Evolutionary conservation across 1,140 invertebrate genomes (phyloP), one percentile per base, ranked within the genome.

Genomic region (Meteorus sp.): DNA sequence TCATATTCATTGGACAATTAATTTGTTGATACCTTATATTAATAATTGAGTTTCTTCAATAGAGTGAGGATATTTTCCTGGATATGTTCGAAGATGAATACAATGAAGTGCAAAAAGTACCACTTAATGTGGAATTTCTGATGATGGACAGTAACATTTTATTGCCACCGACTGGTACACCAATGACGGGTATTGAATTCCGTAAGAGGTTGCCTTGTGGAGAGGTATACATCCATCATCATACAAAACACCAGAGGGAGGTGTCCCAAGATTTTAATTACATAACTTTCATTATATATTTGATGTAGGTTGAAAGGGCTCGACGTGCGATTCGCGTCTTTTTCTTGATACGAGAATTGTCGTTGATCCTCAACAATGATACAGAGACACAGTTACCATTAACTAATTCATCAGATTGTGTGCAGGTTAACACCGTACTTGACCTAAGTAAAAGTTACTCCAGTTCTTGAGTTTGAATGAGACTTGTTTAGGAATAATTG

Each of bases 31-130:
- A 47, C 2, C 27, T 3, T 11, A 13, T 19, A 47, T 29, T 35
- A 29, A 54, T 56, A 8, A 44, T 63, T 56, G 50, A 37, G 63
- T 56, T 54, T 51, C 48, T 70, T 77, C 50, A 11, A 1, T 71
- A 89, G 86, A 95, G 92, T 71, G 96, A 99, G 83, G 96, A 99
- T 71, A 95, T 99, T 63, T 99, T 99, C 81, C 80, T 99, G 25
- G 97, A 99, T 74, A 94, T 99, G 86, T 99, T 99, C 80, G 97
- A 99, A 81, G 95, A 98, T 77, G 97, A 99, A 84, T 90, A 89
- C 78, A 92, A 90, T 72, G 93, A 97, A 77, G 92, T 98, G 85
- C 85, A 88, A 68, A 94, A 90, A 70, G 84, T 87, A 25, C 88
- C 90, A 6, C 75, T 97, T 27, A 97, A 96, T 82, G 93, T 95